phyloP scores from a whole-genome alignment of 2,113 vertebrate genomes.

The Mastomys natalensis region DNA sequence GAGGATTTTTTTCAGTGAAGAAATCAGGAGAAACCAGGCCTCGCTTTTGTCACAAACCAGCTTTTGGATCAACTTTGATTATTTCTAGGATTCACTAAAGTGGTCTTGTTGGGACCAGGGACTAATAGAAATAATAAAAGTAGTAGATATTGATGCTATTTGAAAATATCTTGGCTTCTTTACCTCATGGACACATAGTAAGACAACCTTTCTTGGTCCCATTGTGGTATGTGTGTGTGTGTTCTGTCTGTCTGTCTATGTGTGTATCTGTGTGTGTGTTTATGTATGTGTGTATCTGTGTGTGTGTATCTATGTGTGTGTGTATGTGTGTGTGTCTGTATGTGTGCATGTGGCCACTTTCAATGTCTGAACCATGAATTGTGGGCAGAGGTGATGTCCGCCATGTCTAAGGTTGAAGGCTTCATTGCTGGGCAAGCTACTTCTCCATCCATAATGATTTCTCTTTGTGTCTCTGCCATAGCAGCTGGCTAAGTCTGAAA shows the following conservation, averaged over 20 bases:
- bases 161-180: not conserved
- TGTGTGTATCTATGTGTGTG: not conserved
- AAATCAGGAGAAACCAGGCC: not conserved
- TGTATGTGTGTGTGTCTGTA: not conserved
- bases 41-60: not conserved
- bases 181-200: not conserved
- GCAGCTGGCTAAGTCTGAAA: slow-evolving; percentile 3
- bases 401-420: slow-evolving; percentile 20
- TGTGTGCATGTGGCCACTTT: not conserved
- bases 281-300: not conserved
- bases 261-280: not conserved
- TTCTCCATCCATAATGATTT: not conserved
- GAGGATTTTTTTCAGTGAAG: not conserved
- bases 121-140: slow-evolving; percentile 1
- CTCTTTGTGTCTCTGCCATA: not conserved
- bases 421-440: not conserved
- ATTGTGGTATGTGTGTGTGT: not conserved
- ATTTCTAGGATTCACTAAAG: not conserved
- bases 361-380: not conserved
- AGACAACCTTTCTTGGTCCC: not conserved
- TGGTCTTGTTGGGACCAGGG: not conserved
- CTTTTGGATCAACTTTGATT: not conserved
- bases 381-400: not conserved
- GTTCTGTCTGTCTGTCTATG: too few relatives aligned
- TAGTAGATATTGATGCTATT: not conserved